Conservation (phyloP, 1,140 invertebrate genomes). For the Drosophila triauraria region DNA sequence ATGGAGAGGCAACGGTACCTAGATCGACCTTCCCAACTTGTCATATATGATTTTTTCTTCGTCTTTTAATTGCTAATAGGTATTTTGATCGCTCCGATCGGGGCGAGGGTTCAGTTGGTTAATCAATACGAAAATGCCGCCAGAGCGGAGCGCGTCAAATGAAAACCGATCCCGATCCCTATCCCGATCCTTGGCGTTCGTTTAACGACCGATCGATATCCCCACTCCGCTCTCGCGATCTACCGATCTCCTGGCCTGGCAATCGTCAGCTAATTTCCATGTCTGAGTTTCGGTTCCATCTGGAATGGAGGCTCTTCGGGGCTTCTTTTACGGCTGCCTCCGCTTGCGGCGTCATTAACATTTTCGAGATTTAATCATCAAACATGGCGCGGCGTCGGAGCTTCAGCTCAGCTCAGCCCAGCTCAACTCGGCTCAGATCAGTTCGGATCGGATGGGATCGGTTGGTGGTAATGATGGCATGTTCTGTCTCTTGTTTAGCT, state of each 20-base stretch:
- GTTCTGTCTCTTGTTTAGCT: conserved; percentile 78
- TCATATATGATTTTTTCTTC: conserved; percentile 56
- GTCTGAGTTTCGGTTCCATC: conserved; percentile 53
- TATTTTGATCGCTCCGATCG: conserved; percentile 70
- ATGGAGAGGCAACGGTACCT: conserved; percentile 33
- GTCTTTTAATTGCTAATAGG: conserved; percentile 77
- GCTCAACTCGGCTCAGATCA: conserved; percentile 8
- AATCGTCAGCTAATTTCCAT: conserved; percentile 80
- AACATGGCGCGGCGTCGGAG: conserved; percentile 71
- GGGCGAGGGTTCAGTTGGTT: conserved; percentile 37
- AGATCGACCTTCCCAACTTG: conserved; percentile 58
- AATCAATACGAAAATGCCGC: conserved; percentile 63
- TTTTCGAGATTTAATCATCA: conserved; percentile 84
- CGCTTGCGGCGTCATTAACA: conserved; percentile 76
- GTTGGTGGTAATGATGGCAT: conserved; percentile 79
- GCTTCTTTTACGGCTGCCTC: conserved; percentile 67
- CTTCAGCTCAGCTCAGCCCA: conserved; percentile 17
- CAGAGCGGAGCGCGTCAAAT: conserved; percentile 70
- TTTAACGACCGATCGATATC: conserved; percentile 64
- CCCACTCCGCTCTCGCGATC: conserved; percentile 1
- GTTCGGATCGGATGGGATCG: conserved; percentile 20
- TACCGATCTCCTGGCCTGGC: conserved; percentile 7
- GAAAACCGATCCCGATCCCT: conserved; percentile 72
- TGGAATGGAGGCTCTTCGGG: conserved; percentile 27
- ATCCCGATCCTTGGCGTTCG: conserved; percentile 68